Evolutionary conservation across 2,888 invertebrate genomes (phyloP), one percentile per base, ranked within the genome.

Genomic region (Eupeodes latifasciatus): DNA sequence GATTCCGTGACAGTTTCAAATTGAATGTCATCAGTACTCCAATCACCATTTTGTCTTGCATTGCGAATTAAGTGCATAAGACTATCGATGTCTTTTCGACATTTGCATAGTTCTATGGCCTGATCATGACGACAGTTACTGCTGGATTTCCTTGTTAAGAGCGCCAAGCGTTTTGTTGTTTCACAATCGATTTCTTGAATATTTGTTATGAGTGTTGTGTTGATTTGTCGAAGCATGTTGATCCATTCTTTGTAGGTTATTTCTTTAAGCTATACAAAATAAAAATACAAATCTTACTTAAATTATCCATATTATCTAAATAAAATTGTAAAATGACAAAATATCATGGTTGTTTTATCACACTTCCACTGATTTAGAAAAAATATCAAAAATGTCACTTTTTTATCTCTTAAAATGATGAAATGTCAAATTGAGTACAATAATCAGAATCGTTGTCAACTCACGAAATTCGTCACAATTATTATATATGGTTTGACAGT

Each of bases 141-240:
- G n/a, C 87, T 90, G 2, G 91, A 90, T 61, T 91, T 91, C 12
- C 90, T 90, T 67, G 92, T 91, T 55, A 96, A 91, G 81, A 94
- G 91, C 67, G 94, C 93, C 5, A 96, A 95, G 90, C 95, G 94
- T 72, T 94, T 93, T 34, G 94, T 94, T 0, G 96, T 95, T 91
- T 96, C 96, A 75, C 92, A 91, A 91, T 96, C 96, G 86, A 96
- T 91, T 87, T 95, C 95, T 83, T 95, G 94, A 53, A 96, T 95
- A n/a, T 95, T 95, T 78, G 93, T 94, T 12, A 96, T 94, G 66
- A 96, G 92, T 92, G 95, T 94, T 74, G 94, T 93, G 91, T 96
- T 96, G 89, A 96, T 95, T 71, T 95, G 95, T 1, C 94, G 94
- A 80, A 96, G 92, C 91, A 95, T 95, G 66, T 94, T 94, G n/a